These are phyloP conservation scores for Eupeodes luniger DNA, from an alignment of 2,888 invertebrate species.

Conservation along the genomic window DNA sequence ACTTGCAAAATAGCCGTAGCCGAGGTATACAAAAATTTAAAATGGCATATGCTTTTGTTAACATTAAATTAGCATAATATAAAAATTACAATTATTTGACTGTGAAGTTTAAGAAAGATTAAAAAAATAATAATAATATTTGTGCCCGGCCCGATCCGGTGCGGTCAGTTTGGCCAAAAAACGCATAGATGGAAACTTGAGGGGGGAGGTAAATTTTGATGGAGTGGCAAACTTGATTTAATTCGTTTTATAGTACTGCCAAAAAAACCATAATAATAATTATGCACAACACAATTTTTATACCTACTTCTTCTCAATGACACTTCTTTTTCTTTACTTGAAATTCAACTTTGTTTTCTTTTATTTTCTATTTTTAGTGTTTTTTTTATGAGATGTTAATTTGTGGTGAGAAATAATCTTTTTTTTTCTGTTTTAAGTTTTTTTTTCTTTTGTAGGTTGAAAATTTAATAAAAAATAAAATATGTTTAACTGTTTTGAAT, in stretches of 20 bases:
- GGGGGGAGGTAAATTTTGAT: not conserved
- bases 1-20: constrained; percentile 57
- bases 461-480: constrained; percentile 1
- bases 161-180: not conserved
- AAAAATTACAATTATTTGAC: constrained; percentile 52
- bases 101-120: not conserved
- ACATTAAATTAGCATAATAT: constrained; percentile 65
- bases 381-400: not conserved
- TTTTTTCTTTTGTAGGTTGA: constrained; percentile 41
- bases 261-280: not conserved
- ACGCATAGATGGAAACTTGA: not conserved
- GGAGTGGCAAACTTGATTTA: constrained; percentile 50
- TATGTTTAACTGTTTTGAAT: constrained; percentile 28
- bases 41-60: constrained; percentile 40
- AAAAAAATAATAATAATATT: not conserved
- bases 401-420: constrained; percentile 30
- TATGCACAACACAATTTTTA: too few species aligned
- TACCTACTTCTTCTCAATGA: constrained; percentile 4
- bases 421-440: not conserved
- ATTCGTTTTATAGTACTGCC: constrained; percentile 39
- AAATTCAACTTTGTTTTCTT: constrained; percentile 24
- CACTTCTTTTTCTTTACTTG: constrained; percentile 26
- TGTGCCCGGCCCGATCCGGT: not conserved
- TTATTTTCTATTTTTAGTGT: constrained; percentile 20
- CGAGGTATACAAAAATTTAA: constrained; percentile 8